phyloP scores from a whole-genome alignment of 2,888 invertebrate species.

The Hipparchia sbordonii region DNA sequence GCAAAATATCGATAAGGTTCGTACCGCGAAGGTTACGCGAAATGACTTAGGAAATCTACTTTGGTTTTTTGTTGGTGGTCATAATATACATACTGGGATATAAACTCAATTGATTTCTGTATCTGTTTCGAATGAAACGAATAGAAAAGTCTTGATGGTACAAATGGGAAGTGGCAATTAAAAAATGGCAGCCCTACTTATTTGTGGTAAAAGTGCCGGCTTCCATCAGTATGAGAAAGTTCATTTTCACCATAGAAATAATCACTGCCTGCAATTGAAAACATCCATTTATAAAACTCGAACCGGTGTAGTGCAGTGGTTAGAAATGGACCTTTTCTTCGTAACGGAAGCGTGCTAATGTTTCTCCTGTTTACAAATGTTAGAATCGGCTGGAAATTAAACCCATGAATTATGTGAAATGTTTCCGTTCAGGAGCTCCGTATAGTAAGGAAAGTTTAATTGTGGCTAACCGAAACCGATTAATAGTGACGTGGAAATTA shows the following conservation, averaged over 20 bases:
- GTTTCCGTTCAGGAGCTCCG: conserved; percentile 9
- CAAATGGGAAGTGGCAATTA: neutral
- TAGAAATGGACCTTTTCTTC: conserved; percentile 56
- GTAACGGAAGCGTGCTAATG: conserved; percentile 44
- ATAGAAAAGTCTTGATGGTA: no score
- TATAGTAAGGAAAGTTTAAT: neutral
- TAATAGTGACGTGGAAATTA: conserved; percentile 7
- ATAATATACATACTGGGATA: no score
- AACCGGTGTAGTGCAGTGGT: conserved; percentile 45
- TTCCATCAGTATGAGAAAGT: conserved; percentile 52
- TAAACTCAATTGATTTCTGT: no score
- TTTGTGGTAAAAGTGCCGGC: conserved; percentile 11
- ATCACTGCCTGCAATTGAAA: conserved; percentile 63
- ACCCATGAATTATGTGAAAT: conserved; percentile 14
- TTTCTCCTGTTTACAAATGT: conserved; percentile 29
- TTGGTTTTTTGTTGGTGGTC: no score
- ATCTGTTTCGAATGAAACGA: no score
- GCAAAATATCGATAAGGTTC: no score
- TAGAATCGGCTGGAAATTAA: conserved; percentile 25
- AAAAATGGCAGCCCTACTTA: neutral
- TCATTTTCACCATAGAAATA: conserved; percentile 63
- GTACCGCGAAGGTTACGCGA: no score
- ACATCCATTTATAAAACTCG: conserved; percentile 53
- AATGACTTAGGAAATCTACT: no score
- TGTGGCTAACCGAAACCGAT: conserved; percentile 12